Base-by-base conservation (phyloP, 2,888 invertebrate genomes). In the Chrysolina oricalcia region DNA sequence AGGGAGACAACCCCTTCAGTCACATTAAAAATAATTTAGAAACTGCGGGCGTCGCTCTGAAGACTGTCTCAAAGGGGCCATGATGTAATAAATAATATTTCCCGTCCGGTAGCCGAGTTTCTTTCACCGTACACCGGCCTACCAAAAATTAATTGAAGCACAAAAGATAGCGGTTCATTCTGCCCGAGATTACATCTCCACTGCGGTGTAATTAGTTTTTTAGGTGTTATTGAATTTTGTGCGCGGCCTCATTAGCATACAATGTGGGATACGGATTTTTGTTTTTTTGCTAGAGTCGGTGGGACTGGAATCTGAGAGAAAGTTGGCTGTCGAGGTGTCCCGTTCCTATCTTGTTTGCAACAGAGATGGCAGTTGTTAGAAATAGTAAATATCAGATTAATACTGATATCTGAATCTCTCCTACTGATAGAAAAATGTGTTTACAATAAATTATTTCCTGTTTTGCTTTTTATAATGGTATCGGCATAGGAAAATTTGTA, bases 11-110 rank as follows among this genome's bases (percentile, higher is more conserved):
- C 76, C 76, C 72, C 72, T 75, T 72, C 27, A 40, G 72, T 59
- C 56, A 69, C 72, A 72, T 75, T 75, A 75, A 75, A 75, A 75
- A 75, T 65, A 75, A 75, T 75, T 75, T 75, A 64, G 21, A 59
- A 59, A 13, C 40, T 53, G 68, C 56, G 68, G 68, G 68, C 56
- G 53, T 68, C 35, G 48, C 66, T 53, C 53, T 46, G 40, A 63
- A 63, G 17, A 63, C 27, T 50, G 27, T 75, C 75, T 68, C 75
- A 5, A 13, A 72, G 75, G 75, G 65, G 56, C 53, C 64, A 53
- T 59, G 65, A 62, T 11, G 53, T 27, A 46, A 72, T 75, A 69
- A 75, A 75, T 75, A 72, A 69, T 69, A 69, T 48, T 70, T 21
- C 67, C 53, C 21, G 68, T 40, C 68, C 68, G 21, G 68, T 68